phyloP scores from a whole-genome alignment of 2,888 invertebrate genomes.

The Drosophila meridiana region DNA sequence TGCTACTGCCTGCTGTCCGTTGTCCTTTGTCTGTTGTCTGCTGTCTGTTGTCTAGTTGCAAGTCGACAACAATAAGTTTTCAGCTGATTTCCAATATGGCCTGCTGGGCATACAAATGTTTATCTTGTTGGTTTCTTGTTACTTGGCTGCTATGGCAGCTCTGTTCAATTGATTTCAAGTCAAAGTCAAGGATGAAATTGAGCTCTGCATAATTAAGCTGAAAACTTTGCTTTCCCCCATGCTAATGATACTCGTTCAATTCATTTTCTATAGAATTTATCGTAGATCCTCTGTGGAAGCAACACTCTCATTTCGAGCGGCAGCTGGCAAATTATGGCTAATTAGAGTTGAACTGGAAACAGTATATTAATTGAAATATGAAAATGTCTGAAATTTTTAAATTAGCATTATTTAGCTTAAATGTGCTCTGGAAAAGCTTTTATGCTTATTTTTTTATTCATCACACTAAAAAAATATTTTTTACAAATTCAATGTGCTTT shows the following conservation, averaged over 20 bases:
- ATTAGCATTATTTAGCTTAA: too few species aligned
- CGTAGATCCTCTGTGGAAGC: neutral
- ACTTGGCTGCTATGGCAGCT: neutral
- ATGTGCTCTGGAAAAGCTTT: too few species aligned
- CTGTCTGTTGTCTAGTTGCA: neutral
- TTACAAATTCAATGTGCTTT: too few species aligned
- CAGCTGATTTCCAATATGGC: slow-evolving; percentile 23
- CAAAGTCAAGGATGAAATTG: slow-evolving; percentile 20
- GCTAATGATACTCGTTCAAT: neutral
- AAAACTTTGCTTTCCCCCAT: neutral
- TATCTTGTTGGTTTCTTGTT: slow-evolving; percentile 17
- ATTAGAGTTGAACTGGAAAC: neutral
- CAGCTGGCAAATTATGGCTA: neutral
- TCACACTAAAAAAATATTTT: too few species aligned
- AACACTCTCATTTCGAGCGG: neutral
- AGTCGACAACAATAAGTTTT: slow-evolving; percentile 28
- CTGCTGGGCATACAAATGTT: slow-evolving; percentile 31
- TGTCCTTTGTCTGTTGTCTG: neutral
- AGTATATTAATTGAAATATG: too few species aligned
- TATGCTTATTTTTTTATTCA: too few species aligned
- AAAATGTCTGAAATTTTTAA: too few species aligned
- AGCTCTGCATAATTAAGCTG: slow-evolving; percentile 27
- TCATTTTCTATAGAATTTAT: neutral
- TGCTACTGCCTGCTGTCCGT: neutral
- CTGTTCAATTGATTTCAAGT: slow-evolving; percentile 4